Evolutionary conservation across 2,888 invertebrate genomes (phyloP).

Genomic region (Tipula vernalis): DNA sequence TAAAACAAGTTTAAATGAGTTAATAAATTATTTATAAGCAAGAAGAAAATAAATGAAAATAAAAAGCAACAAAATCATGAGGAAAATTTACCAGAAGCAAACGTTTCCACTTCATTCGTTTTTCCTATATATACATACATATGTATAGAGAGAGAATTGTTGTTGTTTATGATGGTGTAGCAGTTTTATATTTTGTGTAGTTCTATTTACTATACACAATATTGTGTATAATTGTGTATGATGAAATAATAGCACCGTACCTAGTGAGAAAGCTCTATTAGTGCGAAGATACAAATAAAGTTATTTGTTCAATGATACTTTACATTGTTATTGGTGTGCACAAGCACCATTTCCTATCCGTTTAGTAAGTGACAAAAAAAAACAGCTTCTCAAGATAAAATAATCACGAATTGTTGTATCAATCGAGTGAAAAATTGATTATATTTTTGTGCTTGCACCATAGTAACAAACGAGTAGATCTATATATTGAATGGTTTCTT

Average conservation of each 20-base stretch:
- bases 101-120: neutral
- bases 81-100: neutral
- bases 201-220: neutral
- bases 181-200: neutral
- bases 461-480: neutral
- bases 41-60: neutral
- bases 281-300: neutral
- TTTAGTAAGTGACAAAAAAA: neutral
- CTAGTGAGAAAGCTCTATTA: neutral
- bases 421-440: neutral
- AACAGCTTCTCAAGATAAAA: neutral
- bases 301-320: neutral
- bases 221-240: neutral
- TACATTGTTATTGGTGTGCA: neutral
- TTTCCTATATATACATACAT: neutral
- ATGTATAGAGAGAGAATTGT: neutral
- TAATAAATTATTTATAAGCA: neutral
- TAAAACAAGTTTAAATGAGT: conserved; percentile 4
- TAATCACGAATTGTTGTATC: neutral
- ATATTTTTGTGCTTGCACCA: neutral
- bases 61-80: neutral
- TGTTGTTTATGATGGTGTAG: neutral
- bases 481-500: neutral
- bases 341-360: neutral
- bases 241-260: neutral